Evolutionary conservation across 2,797 vertebrate species (phyloP), one percentile per base, ranked within the genome.

Genomic region (Chelidonichthys spinosus): DNA sequence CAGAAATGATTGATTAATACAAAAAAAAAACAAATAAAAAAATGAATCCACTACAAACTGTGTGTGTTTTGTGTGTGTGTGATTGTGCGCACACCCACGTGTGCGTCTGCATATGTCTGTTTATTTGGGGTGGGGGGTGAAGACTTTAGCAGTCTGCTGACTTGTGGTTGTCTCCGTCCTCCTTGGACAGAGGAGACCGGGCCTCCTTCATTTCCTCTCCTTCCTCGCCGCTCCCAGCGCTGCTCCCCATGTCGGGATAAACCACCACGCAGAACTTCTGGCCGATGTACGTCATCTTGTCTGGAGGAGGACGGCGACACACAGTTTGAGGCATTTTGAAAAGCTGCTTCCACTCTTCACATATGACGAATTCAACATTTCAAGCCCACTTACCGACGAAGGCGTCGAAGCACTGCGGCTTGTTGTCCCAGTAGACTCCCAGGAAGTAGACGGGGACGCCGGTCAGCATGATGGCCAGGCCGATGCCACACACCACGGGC

Each of bases 371-470:
- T 25, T 2, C 4, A 33, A 61, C n/a, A 6, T 6, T 33, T 15
- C 32, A 18, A 63, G 49, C 9, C n/a, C 7, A 90, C 96, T 91
- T 86, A 98, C 97, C 93, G 54, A 98, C 93, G 42, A 97, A 93
- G 8, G 81, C 76, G 58, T 95, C 79, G 69, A 98, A 93, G 84
- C 96, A 97, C 66, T 96, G 88, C 0, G 97, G 97, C 81, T 97
- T 97, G 73, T 96, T 96, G 63, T 96, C 94, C 96, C 96, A 97
- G 90, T 97, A 96, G 64, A 98, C 95, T 9, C 97, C 97, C 86
- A 98, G 92, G 93, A 96, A 97, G 64, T 98, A 98, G 78, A 98
- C 96, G 0, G 97, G 97, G 5, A 97, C 95, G 0, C 97, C 97
- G 0, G 96, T 97, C 74, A 98, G 91, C 97, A 98, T 97, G 92